Evolutionary conservation across 2,113 vertebrate genomes (phyloP).

Genomic region (Ophthalmolycus amberensis): DNA sequence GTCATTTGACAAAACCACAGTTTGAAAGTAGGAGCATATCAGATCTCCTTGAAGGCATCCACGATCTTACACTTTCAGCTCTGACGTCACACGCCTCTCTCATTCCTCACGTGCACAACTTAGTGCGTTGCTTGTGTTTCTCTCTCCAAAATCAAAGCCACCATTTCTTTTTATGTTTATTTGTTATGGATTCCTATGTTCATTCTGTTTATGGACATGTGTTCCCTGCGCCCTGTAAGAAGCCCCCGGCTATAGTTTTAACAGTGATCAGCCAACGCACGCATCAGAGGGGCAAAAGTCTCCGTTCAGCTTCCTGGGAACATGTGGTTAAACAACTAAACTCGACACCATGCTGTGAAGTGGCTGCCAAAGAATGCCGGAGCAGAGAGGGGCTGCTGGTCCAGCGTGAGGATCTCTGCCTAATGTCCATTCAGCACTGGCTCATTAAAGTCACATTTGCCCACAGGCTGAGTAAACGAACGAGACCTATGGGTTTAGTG

Average conservation of each 20-base stretch:
- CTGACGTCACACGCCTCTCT: conserved; percentile 66
- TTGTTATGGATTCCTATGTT: neutral
- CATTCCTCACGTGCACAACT: conserved; percentile 42
- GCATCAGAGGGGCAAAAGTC: conserved; percentile 47
- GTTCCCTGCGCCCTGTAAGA: neutral
- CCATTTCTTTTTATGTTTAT: neutral
- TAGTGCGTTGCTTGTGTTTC: conserved; percentile 19
- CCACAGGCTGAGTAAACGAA: conserved; percentile 76
- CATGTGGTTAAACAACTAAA: conserved; percentile 65
- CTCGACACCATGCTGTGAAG: conserved; percentile 65
- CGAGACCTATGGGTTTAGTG: conserved; percentile 59
- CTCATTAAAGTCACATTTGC: conserved; percentile 79
- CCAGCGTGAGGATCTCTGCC: conserved; percentile 71
- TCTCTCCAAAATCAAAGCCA: conserved; percentile 20
- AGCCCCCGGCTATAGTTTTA: neutral
- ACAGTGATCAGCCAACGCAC: conserved; percentile 20
- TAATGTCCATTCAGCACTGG: conserved; percentile 73
- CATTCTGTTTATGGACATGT: neutral
- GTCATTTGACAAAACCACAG: neutral
- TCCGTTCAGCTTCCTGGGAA: conserved; percentile 30
- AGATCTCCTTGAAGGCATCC: conserved; percentile 38
- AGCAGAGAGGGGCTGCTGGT: conserved; percentile 41
- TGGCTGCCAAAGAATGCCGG: conserved; percentile 66
- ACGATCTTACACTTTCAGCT: conserved; percentile 44
- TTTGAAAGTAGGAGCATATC: conserved; percentile 10